Evolutionary conservation across 2,797 vertebrate genomes (phyloP).

Genomic region (Siniperca scherzeri): DNA sequence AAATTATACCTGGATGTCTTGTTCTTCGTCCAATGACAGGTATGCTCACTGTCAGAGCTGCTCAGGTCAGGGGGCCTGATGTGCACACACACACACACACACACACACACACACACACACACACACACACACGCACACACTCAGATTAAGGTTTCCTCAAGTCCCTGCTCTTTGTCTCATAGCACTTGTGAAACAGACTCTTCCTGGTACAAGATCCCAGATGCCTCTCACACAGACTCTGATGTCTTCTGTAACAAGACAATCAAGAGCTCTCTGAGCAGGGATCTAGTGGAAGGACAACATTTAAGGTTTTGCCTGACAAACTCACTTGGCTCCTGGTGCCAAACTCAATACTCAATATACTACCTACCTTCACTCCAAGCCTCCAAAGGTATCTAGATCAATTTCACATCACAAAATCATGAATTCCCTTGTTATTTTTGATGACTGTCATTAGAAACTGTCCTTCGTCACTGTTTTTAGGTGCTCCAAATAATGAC

Average conservation of each 20-base stretch:
- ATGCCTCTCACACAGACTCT: slow-evolving; percentile 34
- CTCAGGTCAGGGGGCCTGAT: background rate
- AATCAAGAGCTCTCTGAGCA: slow-evolving; percentile 77
- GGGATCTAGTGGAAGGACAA: background rate
- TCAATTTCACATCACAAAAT: background rate
- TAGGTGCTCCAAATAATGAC: background rate
- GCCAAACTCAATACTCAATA: background rate
- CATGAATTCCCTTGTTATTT: background rate
- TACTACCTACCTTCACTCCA: rapidly evolving
- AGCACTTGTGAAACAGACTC: slow-evolving; percentile 42
- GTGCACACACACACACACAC: background rate
- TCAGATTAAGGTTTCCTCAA: slow-evolving; percentile 14
- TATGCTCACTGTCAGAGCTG: slow-evolving; percentile 45
- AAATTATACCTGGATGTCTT: slow-evolving; percentile 73
- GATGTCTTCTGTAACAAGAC: slow-evolving; percentile 83
- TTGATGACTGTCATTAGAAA: background rate
- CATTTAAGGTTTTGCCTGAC: slow-evolving; percentile 86
- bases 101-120: background rate
- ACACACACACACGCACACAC: background rate
- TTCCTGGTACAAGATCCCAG: slow-evolving; percentile 53
- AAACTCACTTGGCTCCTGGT: slow-evolving; percentile 76
- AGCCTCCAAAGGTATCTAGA: background rate
- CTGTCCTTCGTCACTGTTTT: background rate
- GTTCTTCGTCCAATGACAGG: slow-evolving; percentile 59
- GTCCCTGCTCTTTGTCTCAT: slow-evolving; percentile 18